These are phyloP conservation scores for Tholera decimalis DNA, from an alignment of 2,888 invertebrate genomes.

Conservation along the genomic window DNA sequence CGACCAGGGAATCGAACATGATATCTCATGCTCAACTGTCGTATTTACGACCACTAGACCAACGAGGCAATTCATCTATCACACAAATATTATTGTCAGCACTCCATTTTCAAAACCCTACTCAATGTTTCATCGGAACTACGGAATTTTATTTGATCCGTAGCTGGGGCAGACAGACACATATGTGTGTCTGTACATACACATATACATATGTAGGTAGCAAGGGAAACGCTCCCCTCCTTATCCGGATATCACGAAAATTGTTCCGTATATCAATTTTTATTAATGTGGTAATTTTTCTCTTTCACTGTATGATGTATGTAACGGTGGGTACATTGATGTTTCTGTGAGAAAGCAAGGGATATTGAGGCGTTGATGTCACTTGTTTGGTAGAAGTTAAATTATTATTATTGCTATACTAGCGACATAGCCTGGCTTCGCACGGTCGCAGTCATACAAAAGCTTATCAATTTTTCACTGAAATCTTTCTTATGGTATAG, in stretches of 20 bases:
- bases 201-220: background rate
- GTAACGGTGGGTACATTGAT: background rate
- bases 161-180: constrained; percentile 9
- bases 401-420: background rate
- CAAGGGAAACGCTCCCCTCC: constrained; percentile 4
- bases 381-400: background rate
- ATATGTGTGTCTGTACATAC: background rate
- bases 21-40: too few relatives aligned
- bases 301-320: background rate
- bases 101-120: constrained; percentile 23
- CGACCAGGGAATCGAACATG: too few relatives aligned
- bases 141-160: constrained; percentile 37
- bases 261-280: constrained; percentile 14
- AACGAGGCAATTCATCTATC: fast-evolving
- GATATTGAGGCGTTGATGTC: background rate
- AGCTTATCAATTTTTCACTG: too few relatives aligned
- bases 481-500: too few relatives aligned
- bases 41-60: too few relatives aligned
- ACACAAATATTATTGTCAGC: background rate
- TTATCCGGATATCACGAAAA: constrained; percentile 21
- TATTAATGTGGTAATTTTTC: constrained; percentile 15
- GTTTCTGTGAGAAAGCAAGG: background rate
- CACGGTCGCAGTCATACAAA: too few relatives aligned
- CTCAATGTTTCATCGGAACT: constrained; percentile 10
- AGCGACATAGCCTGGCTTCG: too few relatives aligned